Evolutionary conservation across 2,113 vertebrate genomes (phyloP), one percentile per base, ranked within the genome.

Genomic region (Notiomystis cincta): DNA sequence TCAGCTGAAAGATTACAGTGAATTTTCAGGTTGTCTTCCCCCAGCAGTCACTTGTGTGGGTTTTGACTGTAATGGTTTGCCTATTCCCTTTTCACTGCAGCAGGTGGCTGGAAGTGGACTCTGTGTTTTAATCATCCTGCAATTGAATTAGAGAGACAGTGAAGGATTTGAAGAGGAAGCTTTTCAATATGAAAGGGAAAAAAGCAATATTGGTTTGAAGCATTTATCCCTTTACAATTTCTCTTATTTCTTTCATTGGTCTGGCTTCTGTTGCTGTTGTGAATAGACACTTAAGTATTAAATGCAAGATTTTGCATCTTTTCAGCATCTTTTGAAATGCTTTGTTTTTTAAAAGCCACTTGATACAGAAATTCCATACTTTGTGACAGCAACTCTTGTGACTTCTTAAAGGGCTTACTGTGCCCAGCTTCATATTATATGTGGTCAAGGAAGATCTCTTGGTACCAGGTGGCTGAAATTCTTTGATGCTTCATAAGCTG

Each of bases 401-500:
- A 17, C 42, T 73, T 67, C 60, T 48, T 50, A 20, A 87, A 82
- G 48, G 31, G 25, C 6, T 93, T 66, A 10, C 28, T 81, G 0
- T 53, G 54, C 61, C 60, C 38, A 40, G 15, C 60, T 87, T 58
- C 0, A 0, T 50, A 18, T 65, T 53, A 38, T 40, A 47, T 6
- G 5, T 1, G 6, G 18, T 66, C 24, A 58, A 17, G 31, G 65
- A 84, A 37, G 37, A 51, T 81, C 14, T 72, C 37, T 42, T 84
- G 50, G 4, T 89, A 35, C 27, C 51, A 58, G 38, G 24, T 78
- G 48, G 33, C 40, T 71, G 70, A 66, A 82, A 62, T 66, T 85
- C 35, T 64, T 56, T 57, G 11, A 40, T 56, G 10, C 24, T 72
- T 72, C 53, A 33, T 42, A 35, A 82, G 6, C 47, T 47, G 11